Conservation (phyloP, 2,797 vertebrate genomes). For the Morus bassanus region DNA sequence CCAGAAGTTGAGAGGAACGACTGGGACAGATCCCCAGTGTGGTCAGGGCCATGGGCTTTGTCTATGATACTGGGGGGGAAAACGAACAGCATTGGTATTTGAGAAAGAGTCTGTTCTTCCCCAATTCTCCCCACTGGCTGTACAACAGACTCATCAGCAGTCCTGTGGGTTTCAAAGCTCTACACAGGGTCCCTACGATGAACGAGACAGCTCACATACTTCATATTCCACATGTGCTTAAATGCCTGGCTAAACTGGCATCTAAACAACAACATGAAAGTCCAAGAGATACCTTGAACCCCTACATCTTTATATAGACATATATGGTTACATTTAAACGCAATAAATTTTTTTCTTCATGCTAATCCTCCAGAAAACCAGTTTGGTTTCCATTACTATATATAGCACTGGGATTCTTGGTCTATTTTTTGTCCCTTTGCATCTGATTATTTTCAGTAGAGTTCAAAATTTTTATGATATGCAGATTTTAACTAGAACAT, state of each 20-base stretch:
- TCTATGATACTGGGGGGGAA: rapidly evolving
- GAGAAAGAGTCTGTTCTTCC: background rate
- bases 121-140: background rate
- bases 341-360: background rate
- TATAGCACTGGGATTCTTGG: background rate
- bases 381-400: constrained; percentile 36
- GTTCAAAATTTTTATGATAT: constrained; percentile 22
- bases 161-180: background rate
- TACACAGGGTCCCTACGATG: background rate
- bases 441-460: constrained; percentile 48
- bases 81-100: background rate
- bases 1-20: background rate
- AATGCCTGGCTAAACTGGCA: background rate
- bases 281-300: background rate
- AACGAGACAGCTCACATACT: background rate
- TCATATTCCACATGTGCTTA: background rate
- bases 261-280: background rate
- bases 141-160: background rate
- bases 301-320: background rate
- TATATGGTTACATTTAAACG: background rate
- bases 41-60: background rate
- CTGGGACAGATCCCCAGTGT: background rate
- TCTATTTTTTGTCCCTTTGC: constrained; percentile 45
- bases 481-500: constrained; percentile 33
- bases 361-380: constrained; percentile 33